Evolutionary conservation across 2,888 invertebrate genomes (phyloP).

Genomic region (Eurytoma adleriae): DNA sequence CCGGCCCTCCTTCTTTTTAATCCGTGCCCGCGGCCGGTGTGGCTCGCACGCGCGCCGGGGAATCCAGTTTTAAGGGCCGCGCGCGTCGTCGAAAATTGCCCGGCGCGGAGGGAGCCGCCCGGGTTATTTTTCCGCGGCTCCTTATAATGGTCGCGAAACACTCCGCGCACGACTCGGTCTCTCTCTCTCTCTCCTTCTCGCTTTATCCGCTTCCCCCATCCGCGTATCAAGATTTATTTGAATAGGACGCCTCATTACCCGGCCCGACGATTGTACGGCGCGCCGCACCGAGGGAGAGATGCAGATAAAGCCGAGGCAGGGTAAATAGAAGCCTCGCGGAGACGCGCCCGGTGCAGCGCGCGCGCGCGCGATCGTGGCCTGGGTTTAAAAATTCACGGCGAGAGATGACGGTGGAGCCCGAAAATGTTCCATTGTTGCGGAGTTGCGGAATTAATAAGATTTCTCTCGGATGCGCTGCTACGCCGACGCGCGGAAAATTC

Average conservation of each 20-base stretch:
- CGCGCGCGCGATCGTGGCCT: background rate
- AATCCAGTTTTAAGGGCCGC: conserved; percentile 60
- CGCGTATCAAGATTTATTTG: conserved; percentile 75
- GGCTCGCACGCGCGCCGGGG: conserved; percentile 26
- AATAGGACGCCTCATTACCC: conserved; percentile 75
- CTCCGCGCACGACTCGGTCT: conserved; percentile 57
- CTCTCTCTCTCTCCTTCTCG: background rate
- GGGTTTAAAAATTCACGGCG: too few species aligned
- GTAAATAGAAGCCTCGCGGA: conserved; percentile 27
- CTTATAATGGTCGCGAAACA: conserved; percentile 71
- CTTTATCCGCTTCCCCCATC: conserved; percentile 28
- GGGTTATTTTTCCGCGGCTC: conserved; percentile 56
- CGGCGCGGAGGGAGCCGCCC: conserved; percentile 52
- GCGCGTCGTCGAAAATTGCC: background rate
- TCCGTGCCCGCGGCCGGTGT: conserved; percentile 45
- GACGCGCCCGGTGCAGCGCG: background rate
- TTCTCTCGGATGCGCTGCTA: too few species aligned
- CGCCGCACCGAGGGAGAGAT: conserved; percentile 41
- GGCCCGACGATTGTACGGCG: conserved; percentile 48
- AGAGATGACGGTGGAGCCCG: too few species aligned
- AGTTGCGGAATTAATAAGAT: too few species aligned
- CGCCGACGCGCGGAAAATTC: too few species aligned
- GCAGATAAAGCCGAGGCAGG: conserved; percentile 26
- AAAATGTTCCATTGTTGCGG: too few species aligned
- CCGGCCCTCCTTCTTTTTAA: conserved; percentile 59